Evolutionary conservation across 2,888 invertebrate species (phyloP).

Genomic region (Heliothis peltigera): DNA sequence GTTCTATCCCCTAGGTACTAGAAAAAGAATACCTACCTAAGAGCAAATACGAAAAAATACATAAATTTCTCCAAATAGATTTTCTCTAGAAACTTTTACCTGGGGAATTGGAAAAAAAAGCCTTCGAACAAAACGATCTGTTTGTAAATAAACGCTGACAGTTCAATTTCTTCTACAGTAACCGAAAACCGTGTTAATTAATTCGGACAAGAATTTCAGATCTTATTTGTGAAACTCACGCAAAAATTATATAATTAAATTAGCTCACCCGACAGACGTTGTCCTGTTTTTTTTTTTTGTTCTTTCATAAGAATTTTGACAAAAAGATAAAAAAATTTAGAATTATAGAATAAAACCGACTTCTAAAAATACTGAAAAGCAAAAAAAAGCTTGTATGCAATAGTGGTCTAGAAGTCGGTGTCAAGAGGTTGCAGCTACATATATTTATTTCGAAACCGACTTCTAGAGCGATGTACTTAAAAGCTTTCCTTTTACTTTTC

Average conservation of each 20-base stretch:
- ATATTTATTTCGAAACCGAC: no score
- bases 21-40: background rate
- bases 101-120: background rate
- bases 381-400: no score
- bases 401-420: no score
- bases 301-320: no score
- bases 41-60: constrained; percentile 1
- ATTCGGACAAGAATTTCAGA: background rate
- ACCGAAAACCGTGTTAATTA: background rate
- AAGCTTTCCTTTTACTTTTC: no score
- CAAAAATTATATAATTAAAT: background rate
- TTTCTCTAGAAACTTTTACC: background rate
- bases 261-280: no score
- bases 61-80: background rate
- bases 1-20: constrained; percentile 1
- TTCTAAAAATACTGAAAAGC: no score
- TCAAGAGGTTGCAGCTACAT: no score
- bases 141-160: constrained; percentile 1
- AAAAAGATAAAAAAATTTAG: no score
- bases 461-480: no score
- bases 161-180: background rate
- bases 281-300: no score
- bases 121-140: background rate
- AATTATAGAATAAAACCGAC: no score
- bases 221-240: background rate